Conservation (phyloP, 2,797 vertebrate genomes). For the Hippocampus kuda region DNA sequence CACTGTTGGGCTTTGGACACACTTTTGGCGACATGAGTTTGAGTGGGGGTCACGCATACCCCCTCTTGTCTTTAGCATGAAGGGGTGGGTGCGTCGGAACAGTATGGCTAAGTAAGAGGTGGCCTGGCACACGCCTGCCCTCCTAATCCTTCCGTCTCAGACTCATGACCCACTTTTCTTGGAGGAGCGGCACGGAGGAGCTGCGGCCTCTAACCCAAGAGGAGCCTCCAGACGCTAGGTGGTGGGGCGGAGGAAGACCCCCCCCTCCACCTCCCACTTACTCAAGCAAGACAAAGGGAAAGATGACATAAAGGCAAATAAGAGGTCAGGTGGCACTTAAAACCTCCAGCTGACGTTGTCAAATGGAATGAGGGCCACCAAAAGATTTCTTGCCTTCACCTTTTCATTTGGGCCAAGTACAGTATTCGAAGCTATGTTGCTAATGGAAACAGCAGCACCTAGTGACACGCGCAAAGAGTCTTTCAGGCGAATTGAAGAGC, state of each 20-base stretch:
- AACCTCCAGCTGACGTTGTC: constrained; percentile 46
- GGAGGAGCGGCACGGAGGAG: constrained; percentile 54
- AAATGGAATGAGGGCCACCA: constrained; percentile 4
- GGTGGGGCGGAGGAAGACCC: constrained; percentile 29
- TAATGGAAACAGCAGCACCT: background rate
- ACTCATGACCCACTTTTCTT: constrained; percentile 75
- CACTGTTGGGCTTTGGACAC: background rate
- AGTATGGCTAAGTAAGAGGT: constrained; percentile 48
- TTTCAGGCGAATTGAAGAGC: too few relatives aligned
- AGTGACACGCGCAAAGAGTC: background rate
- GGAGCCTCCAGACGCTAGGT: constrained; percentile 54
- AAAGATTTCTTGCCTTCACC: constrained; percentile 5
- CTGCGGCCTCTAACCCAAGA: constrained; percentile 45
- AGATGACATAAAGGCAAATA: constrained; percentile 46
- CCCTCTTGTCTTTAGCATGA: constrained; percentile 29
- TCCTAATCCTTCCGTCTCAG: constrained; percentile 71
- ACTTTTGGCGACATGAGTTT: background rate
- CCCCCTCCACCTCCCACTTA: constrained; percentile 2
- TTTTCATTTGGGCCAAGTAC: constrained; percentile 5
- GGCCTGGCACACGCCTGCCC: constrained; percentile 56
- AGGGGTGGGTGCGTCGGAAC: constrained; percentile 37
- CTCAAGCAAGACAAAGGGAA: constrained; percentile 54
- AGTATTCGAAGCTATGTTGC: background rate
- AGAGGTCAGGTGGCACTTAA: constrained; percentile 44
- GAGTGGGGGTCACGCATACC: constrained; percentile 3